Conservation (phyloP, 2,113 vertebrate species). For the Menidia beryllina region DNA sequence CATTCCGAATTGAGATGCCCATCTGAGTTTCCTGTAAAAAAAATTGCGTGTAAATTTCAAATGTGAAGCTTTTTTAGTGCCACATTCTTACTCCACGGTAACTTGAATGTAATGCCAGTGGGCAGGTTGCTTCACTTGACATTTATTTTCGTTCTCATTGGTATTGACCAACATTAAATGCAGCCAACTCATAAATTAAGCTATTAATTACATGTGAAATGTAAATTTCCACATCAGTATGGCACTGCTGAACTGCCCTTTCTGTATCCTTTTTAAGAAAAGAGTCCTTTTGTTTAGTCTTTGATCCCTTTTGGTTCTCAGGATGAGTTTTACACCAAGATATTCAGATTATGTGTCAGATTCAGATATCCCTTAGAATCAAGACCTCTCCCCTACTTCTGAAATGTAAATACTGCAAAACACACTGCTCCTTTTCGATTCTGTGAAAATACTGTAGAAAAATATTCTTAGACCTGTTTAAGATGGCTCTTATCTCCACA, state of each 20-base stretch:
- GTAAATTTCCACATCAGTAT: not conserved
- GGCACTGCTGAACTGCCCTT: not conserved
- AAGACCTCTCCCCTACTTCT: constrained; percentile 18
- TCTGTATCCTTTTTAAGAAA: not conserved
- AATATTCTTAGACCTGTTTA: constrained; percentile 53
- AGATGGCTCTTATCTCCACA: not conserved
- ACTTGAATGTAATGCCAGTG: not conserved
- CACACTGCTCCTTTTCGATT: constrained; percentile 13
- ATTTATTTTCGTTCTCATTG: not conserved
- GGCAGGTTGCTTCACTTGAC: not conserved
- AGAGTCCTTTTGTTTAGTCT: constrained; percentile 4
- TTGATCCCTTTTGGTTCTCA: constrained; percentile 14
- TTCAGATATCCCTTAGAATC: constrained; percentile 3
- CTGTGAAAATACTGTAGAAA: constrained; percentile 60
- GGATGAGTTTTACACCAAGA: constrained; percentile 5
- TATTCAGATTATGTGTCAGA: constrained; percentile 18
- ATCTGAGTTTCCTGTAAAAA: not conserved
- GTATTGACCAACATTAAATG: not conserved
- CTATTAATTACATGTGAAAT: not conserved
- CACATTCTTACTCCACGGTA: not conserved
- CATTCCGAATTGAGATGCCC: not conserved
- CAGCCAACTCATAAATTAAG: not conserved
- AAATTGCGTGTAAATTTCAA: not conserved
- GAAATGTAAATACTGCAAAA: constrained; percentile 19
- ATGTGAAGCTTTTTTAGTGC: not conserved